These are phyloP conservation scores for Terrapene triunguis DNA, from an alignment of 2,113 vertebrate species.

Conservation along the genomic window DNA sequence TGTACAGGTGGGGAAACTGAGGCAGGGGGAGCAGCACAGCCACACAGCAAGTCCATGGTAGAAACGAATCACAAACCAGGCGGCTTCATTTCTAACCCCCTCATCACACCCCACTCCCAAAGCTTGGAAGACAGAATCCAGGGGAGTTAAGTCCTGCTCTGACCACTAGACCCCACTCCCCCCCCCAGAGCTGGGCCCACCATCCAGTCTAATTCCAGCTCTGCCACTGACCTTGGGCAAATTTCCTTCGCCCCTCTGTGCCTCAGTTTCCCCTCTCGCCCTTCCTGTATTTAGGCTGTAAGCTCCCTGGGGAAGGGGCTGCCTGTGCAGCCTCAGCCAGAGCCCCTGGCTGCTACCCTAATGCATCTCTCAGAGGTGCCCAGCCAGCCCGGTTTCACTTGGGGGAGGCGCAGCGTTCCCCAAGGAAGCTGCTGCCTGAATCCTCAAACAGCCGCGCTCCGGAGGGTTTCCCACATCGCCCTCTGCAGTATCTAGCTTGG, in stretches of 20 bases:
- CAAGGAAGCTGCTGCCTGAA: not conserved
- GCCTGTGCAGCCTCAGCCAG: not conserved
- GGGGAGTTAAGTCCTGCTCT: not conserved
- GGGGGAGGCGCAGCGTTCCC: not conserved
- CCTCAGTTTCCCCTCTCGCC: not conserved
- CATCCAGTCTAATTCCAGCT: not conserved
- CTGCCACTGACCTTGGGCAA: not conserved
- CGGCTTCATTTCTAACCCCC: not conserved
- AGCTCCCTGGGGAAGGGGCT: not conserved
- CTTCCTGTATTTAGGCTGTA: not conserved
- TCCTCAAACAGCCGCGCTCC: not conserved
- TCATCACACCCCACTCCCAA: not conserved
- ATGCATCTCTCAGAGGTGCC: no score
- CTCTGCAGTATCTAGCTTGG: not conserved
- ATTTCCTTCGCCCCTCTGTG: not conserved
- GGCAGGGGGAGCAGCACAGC: not conserved
- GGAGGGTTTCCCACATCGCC: not conserved
- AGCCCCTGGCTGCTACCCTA: no score
- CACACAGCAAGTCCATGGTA: not conserved
- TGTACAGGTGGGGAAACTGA: not conserved
- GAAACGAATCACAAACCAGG: not conserved
- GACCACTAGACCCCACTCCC: not conserved
- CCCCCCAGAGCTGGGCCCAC: not conserved
- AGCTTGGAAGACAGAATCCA: not conserved
- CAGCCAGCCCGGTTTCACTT: not conserved